Evolutionary conservation across 1,140 invertebrate species (phyloP), one percentile per base, ranked within the genome.

Genomic region (Anadara kagoshimensis): DNA sequence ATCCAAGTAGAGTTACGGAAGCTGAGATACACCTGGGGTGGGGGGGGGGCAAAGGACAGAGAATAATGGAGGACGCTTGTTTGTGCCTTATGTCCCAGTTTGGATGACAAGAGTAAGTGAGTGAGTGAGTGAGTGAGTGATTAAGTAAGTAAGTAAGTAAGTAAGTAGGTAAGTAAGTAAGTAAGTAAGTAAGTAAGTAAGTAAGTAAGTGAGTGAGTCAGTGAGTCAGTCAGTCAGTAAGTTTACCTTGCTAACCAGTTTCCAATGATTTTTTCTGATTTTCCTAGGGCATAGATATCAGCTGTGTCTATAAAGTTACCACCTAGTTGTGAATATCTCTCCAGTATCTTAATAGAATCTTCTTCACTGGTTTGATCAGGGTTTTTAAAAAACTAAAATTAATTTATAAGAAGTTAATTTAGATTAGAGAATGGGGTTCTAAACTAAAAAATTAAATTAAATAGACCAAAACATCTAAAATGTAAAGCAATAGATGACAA

Each of bases 291-390:
- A 54, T 86, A 88, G 14, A 84, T 62, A 56, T 88, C 78, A 24
- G 86, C 85, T 10, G 86, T 88, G 67, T 88, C 86, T 26, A 88
- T 75, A 71, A 86, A 86, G 61, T 88, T 88, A 16, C 84, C 86
- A 12, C 86, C 86, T 47, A 82, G 73, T 69, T 86, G 78, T n/a
- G 77, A 75, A 73, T 69, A 87, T 47, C 83, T 65, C 59, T 88
- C 80, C 20, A 88, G 43, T 12, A 88, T 74, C 47, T 74, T 58
- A 59, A 79, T 76, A 18, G 84, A 75, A 18, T 67, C 45, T 8
- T 69, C 69, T 47, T 85, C 80, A 18, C 78, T 63, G 5, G 66
- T 18, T 54, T 82, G 77, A n/a, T 69, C 69, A 22, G 75, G 76
- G 43, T 69, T 58, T 1, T 20, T 54, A 22, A 63, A 65, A n/a